Base-by-base conservation (phyloP, 2,113 vertebrate species). In the Tragelaphus buxtoni region DNA sequence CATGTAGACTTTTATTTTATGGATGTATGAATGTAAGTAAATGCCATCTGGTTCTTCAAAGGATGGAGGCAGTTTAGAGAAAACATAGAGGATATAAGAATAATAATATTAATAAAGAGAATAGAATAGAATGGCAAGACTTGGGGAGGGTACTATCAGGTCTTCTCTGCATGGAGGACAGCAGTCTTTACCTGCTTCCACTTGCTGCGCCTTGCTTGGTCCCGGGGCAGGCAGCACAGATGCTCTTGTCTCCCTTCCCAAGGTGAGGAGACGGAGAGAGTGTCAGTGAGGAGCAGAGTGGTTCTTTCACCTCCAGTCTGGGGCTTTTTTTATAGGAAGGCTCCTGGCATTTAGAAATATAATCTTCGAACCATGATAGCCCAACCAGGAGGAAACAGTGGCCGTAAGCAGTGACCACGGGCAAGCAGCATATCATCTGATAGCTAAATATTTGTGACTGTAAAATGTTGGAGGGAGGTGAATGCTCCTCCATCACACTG, bases 11-110 rank as follows among this genome's bases (percentile, higher is more conserved):
- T 86, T 92, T 83, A 51, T 82, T 90, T 85, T 42, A 63, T 60
- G 86, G 47, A n/a, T 87, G 4, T 28, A 7, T 65, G 28, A 17
- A 55, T 47, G 53, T n/a, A 74, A 81, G 47, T 49, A 69, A 69
- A 94, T 65, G 49, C 9, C 51, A 82, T 35, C 42, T 93, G 17
- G 2, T 49, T 94, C 83, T 47, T 58, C 79, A 76, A 28, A 93
- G 69, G 39, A 79, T 60, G 63, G 20, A 84, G 60, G 35, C 61
- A 92, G 45, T 96, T 96, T 83, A 96, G 88, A 96, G 30, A 83
- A 51, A 92, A 88, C 39, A 22, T n/a, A 45, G 74, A 96, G 55
- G 12, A 10, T 55, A 53, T 53, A 51, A 51, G 30, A 79, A n/a
- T 63, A 90, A 77, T 35, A 53, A 8, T 10, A 80, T 53, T 24